Conservation (phyloP, 2,113 vertebrate species). For the Halichoerus grypus region DNA sequence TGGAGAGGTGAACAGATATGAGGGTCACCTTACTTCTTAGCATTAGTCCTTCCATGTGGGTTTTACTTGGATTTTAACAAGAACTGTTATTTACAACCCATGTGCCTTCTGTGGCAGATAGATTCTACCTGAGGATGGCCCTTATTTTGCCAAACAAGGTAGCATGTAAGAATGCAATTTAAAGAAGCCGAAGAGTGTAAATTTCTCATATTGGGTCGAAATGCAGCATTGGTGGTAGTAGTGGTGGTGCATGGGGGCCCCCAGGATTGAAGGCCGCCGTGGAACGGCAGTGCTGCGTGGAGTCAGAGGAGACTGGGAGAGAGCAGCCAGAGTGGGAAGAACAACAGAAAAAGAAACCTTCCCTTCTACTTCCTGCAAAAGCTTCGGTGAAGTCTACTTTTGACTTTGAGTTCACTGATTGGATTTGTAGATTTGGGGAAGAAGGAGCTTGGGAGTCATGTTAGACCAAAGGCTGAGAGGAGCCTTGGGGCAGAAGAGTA, state of each 20-base stretch:
- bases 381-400: neutral
- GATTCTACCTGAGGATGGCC: neutral
- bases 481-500: neutral
- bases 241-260: fast-evolving
- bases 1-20: neutral
- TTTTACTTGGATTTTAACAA: slow-evolving; percentile 40
- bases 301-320: neutral
- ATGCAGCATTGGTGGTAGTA: neutral
- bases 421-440: neutral
- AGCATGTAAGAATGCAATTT: neutral
- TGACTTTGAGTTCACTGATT: neutral
- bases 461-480: neutral
- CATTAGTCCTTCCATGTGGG: neutral
- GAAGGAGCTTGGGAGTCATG: neutral
- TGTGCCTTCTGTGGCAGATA: neutral
- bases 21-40: neutral
- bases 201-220: neutral
- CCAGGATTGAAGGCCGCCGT: neutral
- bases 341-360: neutral
- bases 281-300: neutral
- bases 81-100: neutral
- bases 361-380: neutral
- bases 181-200: neutral
- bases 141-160: neutral
- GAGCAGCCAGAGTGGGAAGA: neutral